phyloP scores from a whole-genome alignment of 2,797 vertebrate species.

The Phoeniculus purpureus region DNA sequence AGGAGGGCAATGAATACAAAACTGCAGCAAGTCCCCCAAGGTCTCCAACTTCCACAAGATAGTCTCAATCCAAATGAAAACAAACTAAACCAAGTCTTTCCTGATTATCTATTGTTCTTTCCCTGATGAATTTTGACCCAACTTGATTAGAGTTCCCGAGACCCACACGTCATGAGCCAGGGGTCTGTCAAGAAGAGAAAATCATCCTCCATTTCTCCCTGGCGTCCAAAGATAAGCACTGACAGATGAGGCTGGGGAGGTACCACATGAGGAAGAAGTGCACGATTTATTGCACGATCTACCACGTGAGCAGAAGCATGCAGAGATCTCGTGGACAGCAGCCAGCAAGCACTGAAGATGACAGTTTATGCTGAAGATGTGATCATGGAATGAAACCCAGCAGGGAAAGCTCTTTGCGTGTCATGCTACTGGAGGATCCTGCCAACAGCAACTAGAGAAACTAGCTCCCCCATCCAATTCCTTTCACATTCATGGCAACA shows the following conservation, averaged over 20 bases:
- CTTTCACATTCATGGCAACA: background rate
- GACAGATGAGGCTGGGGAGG: background rate
- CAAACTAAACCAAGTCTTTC: background rate
- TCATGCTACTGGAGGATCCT: background rate
- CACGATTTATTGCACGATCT: background rate
- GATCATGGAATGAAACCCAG: background rate
- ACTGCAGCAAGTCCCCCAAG: background rate
- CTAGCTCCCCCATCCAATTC: rapidly evolving
- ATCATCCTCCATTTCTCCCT: background rate
- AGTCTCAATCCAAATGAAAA: background rate
- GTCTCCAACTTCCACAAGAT: background rate
- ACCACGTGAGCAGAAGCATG: background rate
- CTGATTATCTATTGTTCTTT: background rate
- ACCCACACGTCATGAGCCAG: background rate
- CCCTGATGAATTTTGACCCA: background rate
- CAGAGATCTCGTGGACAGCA: background rate
- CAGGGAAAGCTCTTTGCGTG: background rate
- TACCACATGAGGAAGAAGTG: rapidly evolving
- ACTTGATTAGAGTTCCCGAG: background rate
- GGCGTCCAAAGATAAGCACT: background rate
- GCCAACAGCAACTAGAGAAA: background rate
- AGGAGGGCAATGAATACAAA: background rate
- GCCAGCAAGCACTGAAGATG: background rate
- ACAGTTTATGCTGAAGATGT: background rate
- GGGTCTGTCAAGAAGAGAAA: background rate